phyloP scores from a whole-genome alignment of 2,113 vertebrate species.

The Pteruthius melanotis region DNA sequence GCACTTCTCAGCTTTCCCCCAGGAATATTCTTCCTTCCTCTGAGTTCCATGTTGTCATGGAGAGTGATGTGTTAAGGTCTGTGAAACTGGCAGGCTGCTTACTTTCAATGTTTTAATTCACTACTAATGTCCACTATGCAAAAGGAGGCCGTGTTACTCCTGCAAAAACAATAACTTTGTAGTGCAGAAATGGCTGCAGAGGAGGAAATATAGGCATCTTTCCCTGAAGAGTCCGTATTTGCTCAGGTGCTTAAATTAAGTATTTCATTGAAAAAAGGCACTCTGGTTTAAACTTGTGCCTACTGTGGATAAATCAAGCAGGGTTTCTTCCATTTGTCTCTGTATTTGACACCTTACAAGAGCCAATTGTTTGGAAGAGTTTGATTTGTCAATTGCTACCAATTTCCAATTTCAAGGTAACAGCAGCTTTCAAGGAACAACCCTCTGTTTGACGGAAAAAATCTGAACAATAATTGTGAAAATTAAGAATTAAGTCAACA shows the following conservation, averaged over 20 bases:
- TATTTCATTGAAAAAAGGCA: neutral
- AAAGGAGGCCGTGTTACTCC: neutral
- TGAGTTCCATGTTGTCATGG: slow-evolving; percentile 26
- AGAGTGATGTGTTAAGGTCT: neutral
- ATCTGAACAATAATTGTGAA: neutral
- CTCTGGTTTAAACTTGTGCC: neutral
- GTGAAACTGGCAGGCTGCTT: slow-evolving; percentile 25
- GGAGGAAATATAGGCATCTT: neutral
- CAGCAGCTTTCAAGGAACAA: neutral
- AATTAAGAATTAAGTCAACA: neutral
- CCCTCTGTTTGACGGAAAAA: neutral
- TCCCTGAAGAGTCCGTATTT: neutral
- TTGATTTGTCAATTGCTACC: neutral
- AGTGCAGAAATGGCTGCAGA: neutral
- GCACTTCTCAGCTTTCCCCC: slow-evolving; percentile 49
- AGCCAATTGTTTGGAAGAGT: neutral
- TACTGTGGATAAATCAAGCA: neutral
- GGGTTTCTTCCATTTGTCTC: neutral
- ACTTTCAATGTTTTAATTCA: slow-evolving; percentile 17
- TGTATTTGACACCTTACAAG: neutral
- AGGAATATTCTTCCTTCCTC: slow-evolving; percentile 64
- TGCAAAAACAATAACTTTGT: neutral
- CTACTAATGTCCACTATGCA: neutral
- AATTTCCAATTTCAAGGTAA: neutral
- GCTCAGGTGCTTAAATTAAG: neutral